A percentile compares a stretch with the other conserved stretches of the same genome.
Evolutionary conservation across 2,888 invertebrate genomes (phyloP).

Genomic region (Tridacna crocea): DNA sequence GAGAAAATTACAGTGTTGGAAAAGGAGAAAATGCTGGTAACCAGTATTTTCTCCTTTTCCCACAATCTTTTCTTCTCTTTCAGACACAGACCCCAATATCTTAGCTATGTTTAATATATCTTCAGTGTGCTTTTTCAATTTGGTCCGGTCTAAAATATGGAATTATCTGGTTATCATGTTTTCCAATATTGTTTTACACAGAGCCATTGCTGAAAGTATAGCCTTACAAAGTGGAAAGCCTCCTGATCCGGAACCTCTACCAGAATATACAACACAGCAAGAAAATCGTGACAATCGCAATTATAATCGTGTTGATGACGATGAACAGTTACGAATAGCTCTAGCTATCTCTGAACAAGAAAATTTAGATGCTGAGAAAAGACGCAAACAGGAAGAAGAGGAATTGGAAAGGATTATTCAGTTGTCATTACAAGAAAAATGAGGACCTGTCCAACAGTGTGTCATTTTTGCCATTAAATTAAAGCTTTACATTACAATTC

Average conservation of each 20-base stretch:
- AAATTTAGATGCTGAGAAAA: constrained; percentile 70
- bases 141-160: too few relatives aligned
- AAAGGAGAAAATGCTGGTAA: neutral
- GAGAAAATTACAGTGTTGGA: neutral
- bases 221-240: constrained; percentile 60
- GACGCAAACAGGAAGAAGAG: constrained; percentile 81
- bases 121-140: too few relatives aligned
- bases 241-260: constrained; percentile 82
- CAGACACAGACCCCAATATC: too few relatives aligned
- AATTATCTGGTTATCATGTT: too few relatives aligned
- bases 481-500: neutral
- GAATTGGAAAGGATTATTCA: constrained; percentile 82
- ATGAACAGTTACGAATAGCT: constrained; percentile 81
- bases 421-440: constrained; percentile 83
- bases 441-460: neutral
- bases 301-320: constrained; percentile 57
- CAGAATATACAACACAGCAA: constrained; percentile 59
- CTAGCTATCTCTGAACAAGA: constrained; percentile 81
- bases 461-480: neutral
- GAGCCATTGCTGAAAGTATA: constrained; percentile 84
- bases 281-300: constrained; percentile 41
- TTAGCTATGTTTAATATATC: too few relatives aligned
- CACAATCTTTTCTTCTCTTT: neutral
- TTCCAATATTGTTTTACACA: constrained; percentile 56
- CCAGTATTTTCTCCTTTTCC: neutral